Conservation (phyloP, 1,140 invertebrate genomes). For the Drosophila triauraria region DNA sequence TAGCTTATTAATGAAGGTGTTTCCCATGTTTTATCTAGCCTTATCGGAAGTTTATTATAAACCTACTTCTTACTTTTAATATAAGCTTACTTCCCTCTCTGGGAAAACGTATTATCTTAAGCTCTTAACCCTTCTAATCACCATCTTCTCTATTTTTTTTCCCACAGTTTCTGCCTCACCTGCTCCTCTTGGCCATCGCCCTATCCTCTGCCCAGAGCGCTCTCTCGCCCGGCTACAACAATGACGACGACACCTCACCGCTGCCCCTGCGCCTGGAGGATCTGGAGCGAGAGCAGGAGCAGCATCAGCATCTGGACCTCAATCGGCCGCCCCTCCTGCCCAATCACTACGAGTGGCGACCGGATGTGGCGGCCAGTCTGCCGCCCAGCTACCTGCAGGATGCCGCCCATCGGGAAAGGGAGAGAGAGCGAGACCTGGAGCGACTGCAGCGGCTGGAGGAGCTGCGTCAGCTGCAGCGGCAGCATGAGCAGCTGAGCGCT, state of each 20-base stretch:
- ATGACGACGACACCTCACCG: conserved; percentile 58
- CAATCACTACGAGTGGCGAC: conserved; percentile 68
- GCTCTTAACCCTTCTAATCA: neutral
- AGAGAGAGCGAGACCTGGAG: conserved; percentile 30
- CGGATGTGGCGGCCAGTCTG: conserved; percentile 61
- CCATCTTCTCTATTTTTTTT: neutral
- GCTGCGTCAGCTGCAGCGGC: conserved; percentile 52
- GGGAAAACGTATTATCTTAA: neutral
- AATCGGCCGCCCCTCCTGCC: conserved; percentile 64
- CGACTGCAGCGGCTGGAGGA: conserved; percentile 38
- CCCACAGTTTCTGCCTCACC: conserved; percentile 10
- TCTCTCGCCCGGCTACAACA: conserved; percentile 41
- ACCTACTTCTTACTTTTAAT: no score
- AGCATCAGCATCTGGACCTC: conserved; percentile 41
- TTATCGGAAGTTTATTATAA: no score
- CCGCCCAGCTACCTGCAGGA: conserved; percentile 66
- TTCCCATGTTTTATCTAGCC: no score
- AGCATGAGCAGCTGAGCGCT: conserved; percentile 67
- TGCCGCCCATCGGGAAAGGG: conserved; percentile 54
- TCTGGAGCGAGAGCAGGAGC: conserved; percentile 61
- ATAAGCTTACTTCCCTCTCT: no score
- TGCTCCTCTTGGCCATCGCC: conserved; percentile 35
- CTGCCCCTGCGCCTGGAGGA: conserved; percentile 63
- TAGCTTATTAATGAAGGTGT: no score
- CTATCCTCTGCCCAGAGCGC: conserved; percentile 15